Evolutionary conservation across 2,888 invertebrate species (phyloP), one percentile per base, ranked within the genome.

Genomic region (Tachystola acroxantha): DNA sequence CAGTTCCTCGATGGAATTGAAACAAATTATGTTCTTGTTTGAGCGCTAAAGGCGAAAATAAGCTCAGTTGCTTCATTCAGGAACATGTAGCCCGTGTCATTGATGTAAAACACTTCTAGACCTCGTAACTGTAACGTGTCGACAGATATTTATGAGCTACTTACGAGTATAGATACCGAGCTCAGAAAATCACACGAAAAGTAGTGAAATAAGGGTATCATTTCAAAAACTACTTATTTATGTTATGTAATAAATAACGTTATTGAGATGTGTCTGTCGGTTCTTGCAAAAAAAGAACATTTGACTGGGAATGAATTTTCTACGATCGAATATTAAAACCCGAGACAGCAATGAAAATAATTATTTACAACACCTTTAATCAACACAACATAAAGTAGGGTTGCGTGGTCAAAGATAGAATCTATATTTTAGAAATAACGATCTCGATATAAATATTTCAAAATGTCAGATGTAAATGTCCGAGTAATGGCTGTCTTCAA

Each of bases 391-490:
- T 47, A 45, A 48, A 39, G 39, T 40, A 37, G 36, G 32, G 12
- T 37, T 44, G 45, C 53, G 42, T 47, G 46, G 47, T 46, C 48
- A 45, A 44, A 48, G 47, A 47, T 50, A 48, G 39, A 45, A 46
- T 43, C 46, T 48, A 53, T 62, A 53, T 53, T 50, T 53, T 42
- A 54, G 47, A 44, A 46, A 51, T 56, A 53, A 55, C 43, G 49
- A 47, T 43, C 40, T 44, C 32, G 43, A 52, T 50, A 53, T 57
- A 62, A 55, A 58, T 60, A 61, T 53, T 48, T 53, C 47, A 51
- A 53, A n/a, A 57, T 53, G 52, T 53, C 53, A 60, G 45, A 49
- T 57, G 55, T 73, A 67, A 72, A 73, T 50, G 67, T 71, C 65
- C 41, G 44, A 45, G 55, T 50, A 58, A 63, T 54, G 49, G 48